These are phyloP conservation scores for Drosophila sproati DNA, from an alignment of 1,140 invertebrate genomes.

Conservation along the genomic window DNA sequence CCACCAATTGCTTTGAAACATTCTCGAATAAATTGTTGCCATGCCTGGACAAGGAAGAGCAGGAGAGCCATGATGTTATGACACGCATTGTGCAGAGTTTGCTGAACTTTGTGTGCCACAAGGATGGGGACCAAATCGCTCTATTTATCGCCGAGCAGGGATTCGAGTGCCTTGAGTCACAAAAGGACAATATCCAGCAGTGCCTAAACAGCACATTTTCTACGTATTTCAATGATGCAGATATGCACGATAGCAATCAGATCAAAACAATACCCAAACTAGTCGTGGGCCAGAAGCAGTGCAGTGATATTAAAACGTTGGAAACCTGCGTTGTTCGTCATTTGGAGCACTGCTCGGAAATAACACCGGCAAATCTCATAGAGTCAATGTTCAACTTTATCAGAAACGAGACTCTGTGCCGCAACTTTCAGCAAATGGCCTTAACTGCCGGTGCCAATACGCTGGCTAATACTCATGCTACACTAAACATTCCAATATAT, in stretches of 20 bases:
- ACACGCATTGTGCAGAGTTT: slow-evolving; percentile 89
- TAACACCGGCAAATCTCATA: slow-evolving; percentile 91
- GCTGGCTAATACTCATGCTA: neutral
- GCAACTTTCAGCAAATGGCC: slow-evolving; percentile 59
- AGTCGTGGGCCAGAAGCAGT: slow-evolving; percentile 71
- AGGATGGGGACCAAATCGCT: slow-evolving; percentile 93
- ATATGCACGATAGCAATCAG: slow-evolving; percentile 67
- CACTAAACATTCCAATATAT: slow-evolving; percentile 3
- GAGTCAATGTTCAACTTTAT: slow-evolving; percentile 90
- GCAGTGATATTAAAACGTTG: slow-evolving; percentile 86
- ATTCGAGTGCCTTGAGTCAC: slow-evolving; percentile 88
- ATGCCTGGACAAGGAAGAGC: slow-evolving; percentile 88
- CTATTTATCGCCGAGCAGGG: slow-evolving; percentile 92
- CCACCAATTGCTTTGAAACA: slow-evolving; percentile 87
- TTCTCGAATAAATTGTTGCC: slow-evolving; percentile 86
- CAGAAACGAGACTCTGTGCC: slow-evolving; percentile 78
- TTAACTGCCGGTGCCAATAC: slow-evolving; percentile 20
- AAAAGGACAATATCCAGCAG: slow-evolving; percentile 87
- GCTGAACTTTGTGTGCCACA: slow-evolving; percentile 90
- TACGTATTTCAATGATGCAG: slow-evolving; percentile 78
- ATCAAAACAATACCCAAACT: slow-evolving; percentile 72
- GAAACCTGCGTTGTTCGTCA: slow-evolving; percentile 88
- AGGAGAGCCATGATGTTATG: slow-evolving; percentile 84
- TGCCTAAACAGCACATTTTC: slow-evolving; percentile 88
- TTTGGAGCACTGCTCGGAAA: slow-evolving; percentile 89